Conservation (phyloP, 2,888 invertebrate species). For the Agrochola litura region DNA sequence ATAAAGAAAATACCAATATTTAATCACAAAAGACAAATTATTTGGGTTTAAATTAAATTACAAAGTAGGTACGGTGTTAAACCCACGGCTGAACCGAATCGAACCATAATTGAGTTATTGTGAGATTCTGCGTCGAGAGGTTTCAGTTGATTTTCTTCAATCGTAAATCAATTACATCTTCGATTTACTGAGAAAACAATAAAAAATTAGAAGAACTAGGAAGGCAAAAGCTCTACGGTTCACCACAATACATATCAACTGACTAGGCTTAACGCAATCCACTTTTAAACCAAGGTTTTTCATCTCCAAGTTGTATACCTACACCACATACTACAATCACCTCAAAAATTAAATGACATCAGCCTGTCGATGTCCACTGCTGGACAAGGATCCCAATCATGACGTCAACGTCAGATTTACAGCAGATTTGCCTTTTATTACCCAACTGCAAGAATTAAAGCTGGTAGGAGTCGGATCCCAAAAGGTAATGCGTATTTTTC, state of each 20-base stretch:
- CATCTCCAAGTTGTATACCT: no score
- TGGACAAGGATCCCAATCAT: not conserved
- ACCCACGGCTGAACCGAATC: not conserved
- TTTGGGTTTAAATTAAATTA: not conserved
- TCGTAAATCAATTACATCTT: slow-evolving; percentile 6
- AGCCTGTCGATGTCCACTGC: not conserved
- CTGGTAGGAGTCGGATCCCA: no score
- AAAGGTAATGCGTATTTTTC: no score
- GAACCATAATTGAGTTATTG: not conserved
- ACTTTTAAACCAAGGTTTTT: no score
- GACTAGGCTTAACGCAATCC: no score
- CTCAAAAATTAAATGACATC: not conserved
- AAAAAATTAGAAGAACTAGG: not conserved
- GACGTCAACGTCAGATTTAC: not conserved
- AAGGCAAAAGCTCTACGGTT: not conserved
- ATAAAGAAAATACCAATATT: not conserved
- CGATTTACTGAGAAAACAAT: not conserved
- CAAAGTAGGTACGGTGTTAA: not conserved
- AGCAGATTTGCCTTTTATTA: no score
- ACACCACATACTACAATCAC: not conserved
- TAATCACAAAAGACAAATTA: not conserved
- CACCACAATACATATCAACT: not conserved
- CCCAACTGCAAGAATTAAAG: no score
- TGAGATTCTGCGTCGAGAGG: not conserved
- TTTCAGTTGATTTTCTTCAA: not conserved